phyloP scores from a whole-genome alignment of 2,113 vertebrate genomes.

The Otis tarda region DNA sequence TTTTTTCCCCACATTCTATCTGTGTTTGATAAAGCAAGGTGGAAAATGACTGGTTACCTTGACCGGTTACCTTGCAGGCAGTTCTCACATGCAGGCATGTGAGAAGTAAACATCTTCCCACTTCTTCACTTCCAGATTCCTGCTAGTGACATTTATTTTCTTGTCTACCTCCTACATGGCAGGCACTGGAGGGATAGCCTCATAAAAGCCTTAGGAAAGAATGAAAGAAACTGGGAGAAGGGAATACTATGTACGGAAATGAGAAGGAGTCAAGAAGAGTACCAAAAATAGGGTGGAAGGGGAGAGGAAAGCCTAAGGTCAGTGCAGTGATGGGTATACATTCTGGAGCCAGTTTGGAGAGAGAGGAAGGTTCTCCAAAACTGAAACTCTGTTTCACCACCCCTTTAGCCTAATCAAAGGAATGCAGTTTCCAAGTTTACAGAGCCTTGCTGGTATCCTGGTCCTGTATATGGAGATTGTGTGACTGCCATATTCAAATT shows the following conservation, averaged over 20 bases:
- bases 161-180: neutral
- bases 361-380: neutral
- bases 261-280: neutral
- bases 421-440: neutral
- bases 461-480: neutral
- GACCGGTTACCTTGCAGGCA: neutral
- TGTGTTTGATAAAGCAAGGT: neutral
- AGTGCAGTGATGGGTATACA: too few relatives aligned
- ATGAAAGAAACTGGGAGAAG: neutral
- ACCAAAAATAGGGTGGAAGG: neutral
- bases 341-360: neutral
- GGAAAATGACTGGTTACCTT: neutral
- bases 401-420: neutral
- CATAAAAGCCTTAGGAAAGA: neutral
- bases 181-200: neutral
- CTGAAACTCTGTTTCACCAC: neutral
- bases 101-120: neutral
- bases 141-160: neutral
- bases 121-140: neutral
- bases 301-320: neutral
- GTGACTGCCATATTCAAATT: neutral
- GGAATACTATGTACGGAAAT: neutral
- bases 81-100: neutral
- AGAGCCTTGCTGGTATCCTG: neutral
- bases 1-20: neutral